Conservation (phyloP, 2,113 vertebrate species). For the Misgurnus anguillicaudatus region DNA sequence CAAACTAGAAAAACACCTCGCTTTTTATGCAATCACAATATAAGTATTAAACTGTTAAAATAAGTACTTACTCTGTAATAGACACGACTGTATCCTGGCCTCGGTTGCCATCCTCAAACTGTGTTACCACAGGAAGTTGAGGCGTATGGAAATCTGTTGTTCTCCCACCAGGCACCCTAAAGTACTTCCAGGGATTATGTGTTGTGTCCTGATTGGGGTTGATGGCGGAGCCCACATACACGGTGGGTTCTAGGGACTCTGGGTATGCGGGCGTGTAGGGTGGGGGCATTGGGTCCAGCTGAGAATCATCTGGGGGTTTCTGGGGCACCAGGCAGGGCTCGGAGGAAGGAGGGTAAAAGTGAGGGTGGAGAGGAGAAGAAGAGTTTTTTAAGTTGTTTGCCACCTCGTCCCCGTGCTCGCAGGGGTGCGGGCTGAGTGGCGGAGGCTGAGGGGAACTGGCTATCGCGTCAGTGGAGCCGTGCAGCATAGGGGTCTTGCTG, state of each 20-base stretch:
- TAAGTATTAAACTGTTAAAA: neutral
- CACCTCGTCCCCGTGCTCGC: conserved; percentile 84
- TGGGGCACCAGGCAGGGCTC: conserved; percentile 86
- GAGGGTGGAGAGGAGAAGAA: conserved; percentile 89
- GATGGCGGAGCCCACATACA: conserved; percentile 87
- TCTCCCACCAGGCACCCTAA: conserved; percentile 90
- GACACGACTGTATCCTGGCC: conserved; percentile 80
- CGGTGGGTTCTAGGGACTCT: conserved; percentile 84
- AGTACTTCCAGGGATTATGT: conserved; percentile 92
- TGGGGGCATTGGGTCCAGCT: conserved; percentile 80
- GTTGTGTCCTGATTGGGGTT: conserved; percentile 84
- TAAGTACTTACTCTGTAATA: conserved; percentile 89
- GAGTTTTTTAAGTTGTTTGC: conserved; percentile 79
- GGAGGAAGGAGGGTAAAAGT: conserved; percentile 90
- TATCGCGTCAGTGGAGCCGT: conserved; percentile 78
- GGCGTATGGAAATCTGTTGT: conserved; percentile 83
- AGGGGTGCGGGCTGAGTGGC: conserved; percentile 93
- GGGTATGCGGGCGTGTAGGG: conserved; percentile 81
- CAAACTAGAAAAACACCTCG: neutral
- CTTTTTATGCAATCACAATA: neutral
- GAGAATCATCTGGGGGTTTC: conserved; percentile 82
- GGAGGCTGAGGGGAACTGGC: conserved; percentile 89
- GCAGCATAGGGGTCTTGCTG: conserved; percentile 86
- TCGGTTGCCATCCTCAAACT: conserved; percentile 79
- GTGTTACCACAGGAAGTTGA: conserved; percentile 86